Evolutionary conservation across 1,140 invertebrate species (phyloP), one percentile per base, ranked within the genome.

Genomic region (Elysia chlorotica): DNA sequence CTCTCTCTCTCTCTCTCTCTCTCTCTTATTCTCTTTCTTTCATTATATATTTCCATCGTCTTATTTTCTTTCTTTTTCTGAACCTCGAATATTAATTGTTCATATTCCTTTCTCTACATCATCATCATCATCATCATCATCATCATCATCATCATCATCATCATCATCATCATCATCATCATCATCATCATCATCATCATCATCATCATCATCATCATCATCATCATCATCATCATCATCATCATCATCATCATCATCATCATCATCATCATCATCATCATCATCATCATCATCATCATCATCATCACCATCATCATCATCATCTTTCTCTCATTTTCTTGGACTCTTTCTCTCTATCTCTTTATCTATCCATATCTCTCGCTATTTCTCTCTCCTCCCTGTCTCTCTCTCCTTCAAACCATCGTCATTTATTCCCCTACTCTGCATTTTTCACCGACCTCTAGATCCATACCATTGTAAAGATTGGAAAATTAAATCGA

Each of bases 51-150:
- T 25, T n/a, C 5, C 35, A 30, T 35, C 4, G 28, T 3, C n/a
- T 63, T 63, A n/a, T 30, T 63, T n/a, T 35, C 35, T n/a, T 63
- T 63, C 61, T 63, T 35, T 33, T 35, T 63, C 33, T 63, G n/a
- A n/a, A n/a, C 33, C 61, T 35, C 35, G 25, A 30, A 30, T 33
- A 30, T 35, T 33, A 30, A n/a, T 33, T 63, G n/a, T 30, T 25
- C 28, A 14, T 61, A 14, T 25, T 61, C 25, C 57, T 63, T 35
- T 33, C 33, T 35, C 61, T 63, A n/a, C 61, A n/a, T 63, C 61
- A 30, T 63, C 61, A 30, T 35, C 33, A 30, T 35, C 33, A n/a
- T 35, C 61, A n/a, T 35, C 33, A 30, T 63, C 61, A n/a, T 35
- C 61, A 30, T 35, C 61, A 30, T 35, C 33, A n/a, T 63, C 61